Base-by-base conservation (phyloP, 2,888 invertebrate genomes). In the Ypsolopha sequella region DNA sequence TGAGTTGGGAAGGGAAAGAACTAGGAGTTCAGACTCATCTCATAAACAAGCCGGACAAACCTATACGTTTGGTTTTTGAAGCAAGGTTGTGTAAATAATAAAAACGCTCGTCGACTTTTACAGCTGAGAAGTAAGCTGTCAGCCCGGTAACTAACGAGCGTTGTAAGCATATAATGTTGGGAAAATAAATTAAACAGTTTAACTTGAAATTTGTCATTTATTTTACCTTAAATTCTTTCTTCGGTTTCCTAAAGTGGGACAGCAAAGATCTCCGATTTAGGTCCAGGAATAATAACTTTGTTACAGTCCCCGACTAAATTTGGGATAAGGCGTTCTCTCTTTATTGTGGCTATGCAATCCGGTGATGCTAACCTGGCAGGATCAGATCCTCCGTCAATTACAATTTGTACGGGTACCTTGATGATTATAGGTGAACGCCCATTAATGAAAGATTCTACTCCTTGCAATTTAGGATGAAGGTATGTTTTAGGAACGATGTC, bases 21-120 rank as follows among this genome's bases (percentile, higher is more conserved):
- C 75, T 96, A 55, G 93, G 91, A 55, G 84, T 91, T 9, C 82
- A 80, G 60, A 93, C 95, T 0, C 76, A 91, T 50, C 80, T 95
- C 34, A 95, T 96, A 53, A 96, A 96, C 70, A 92, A 92, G 68
- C 96, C 96, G 0, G 91, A 94, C 71, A 87, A 89, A 57, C 91
- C 92, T 14, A 79, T 94, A 41, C 72, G 75, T 48, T 58, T 84
- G 13, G 60, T 63, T 10, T 72, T 84, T 54, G 63, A 55, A 48
- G 52, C 63, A 34, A 62, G 68, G 55, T 43, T 2, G 11, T 43
- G 8, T n/a, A 8, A n/a, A 8, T 13, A 8, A 8, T 43, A 39
- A 39, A n/a, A n/a, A n/a, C n/a, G n/a, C n/a, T n/a, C n/a, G n/a
- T n/a, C n/a, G n/a, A n/a, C n/a, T n/a, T n/a, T n/a, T n/a, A n/a